Evolutionary conservation across 2,888 invertebrate genomes (phyloP), one percentile per base, ranked within the genome.

Genomic region (Melieria crassipennis): DNA sequence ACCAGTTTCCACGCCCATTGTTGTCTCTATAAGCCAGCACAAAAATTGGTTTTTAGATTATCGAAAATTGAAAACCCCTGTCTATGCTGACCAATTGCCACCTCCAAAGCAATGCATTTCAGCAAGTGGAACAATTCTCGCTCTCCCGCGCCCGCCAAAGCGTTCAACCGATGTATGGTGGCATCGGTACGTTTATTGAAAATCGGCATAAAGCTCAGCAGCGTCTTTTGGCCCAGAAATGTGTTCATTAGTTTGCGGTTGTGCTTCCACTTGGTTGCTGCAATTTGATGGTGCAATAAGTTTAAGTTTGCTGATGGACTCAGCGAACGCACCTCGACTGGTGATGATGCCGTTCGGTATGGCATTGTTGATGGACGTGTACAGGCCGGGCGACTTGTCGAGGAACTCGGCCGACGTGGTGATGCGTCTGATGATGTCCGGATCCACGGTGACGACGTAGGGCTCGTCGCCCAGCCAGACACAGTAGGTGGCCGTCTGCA

Each of bases 191-290:
- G 65, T 2, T 72, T 72, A 69, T 79, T 78, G 61, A 79, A 79
- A n/a, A 77, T 76, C 4, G 79, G 79, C 48, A 80, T 75, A 52
- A 80, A 79, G 16, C 76, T 77, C 46, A 75, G 64, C 11, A 80
- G 47, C 50, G 78, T 77, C 9, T 75, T 78, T 45, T 77, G 73
- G 68, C 76, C 76, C 45, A 80, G 78, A 9, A 78, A 76, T 4
- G 78, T 75, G 43, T 76, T 79, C 11, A 80, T 69, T 0, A 78
- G 73, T 60, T 79, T 79, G 7, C 80, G 77, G 70, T 79, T 75
- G n/a, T 75, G 73, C 11, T 72, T 77, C 80, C 80, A 80, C 62
- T 73, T 58, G 6, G 58, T 9, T 16, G 16, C 71, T 70, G 42
- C 1, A 50, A 11, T 7, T 5, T 16, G 4, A 9, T 10, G 13